Conservation (phyloP, 2,888 invertebrate genomes). For the Melitaea athalia region DNA sequence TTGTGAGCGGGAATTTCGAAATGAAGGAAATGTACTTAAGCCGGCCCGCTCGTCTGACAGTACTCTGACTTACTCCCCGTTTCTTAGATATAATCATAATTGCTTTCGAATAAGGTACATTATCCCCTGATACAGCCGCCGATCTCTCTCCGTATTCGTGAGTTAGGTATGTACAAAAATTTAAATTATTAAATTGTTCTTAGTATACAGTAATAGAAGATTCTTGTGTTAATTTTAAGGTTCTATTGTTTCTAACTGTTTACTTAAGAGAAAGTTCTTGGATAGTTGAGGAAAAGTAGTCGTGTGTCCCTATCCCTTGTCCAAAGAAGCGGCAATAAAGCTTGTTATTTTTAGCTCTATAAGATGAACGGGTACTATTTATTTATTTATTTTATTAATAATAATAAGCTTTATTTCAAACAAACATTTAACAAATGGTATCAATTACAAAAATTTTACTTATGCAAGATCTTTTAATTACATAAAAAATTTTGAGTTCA, state of each 20-base stretch:
- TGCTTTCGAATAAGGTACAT: constrained; percentile 38
- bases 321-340: too few species aligned
- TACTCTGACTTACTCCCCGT: constrained; percentile 36
- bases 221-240: neutral
- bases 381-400: too few species aligned
- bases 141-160: neutral
- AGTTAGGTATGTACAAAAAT: constrained; percentile 1
- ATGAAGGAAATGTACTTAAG: constrained; percentile 78
- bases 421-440: too few species aligned
- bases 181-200: constrained; percentile 13
- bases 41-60: constrained; percentile 48
- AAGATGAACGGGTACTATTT: too few species aligned
- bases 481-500: too few species aligned
- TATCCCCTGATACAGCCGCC: constrained; percentile 20
- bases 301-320: neutral
- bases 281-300: neutral
- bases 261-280: neutral
- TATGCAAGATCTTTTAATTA: too few species aligned
- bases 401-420: too few species aligned
- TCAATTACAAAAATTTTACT: too few species aligned
- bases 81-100: constrained; percentile 33
- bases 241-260: neutral
- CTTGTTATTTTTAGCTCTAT: too few species aligned
- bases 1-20: constrained; percentile 77
- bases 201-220: neutral